Conservation (phyloP, 2,113 vertebrate genomes). For the Paramormyrops kingsleyae region DNA sequence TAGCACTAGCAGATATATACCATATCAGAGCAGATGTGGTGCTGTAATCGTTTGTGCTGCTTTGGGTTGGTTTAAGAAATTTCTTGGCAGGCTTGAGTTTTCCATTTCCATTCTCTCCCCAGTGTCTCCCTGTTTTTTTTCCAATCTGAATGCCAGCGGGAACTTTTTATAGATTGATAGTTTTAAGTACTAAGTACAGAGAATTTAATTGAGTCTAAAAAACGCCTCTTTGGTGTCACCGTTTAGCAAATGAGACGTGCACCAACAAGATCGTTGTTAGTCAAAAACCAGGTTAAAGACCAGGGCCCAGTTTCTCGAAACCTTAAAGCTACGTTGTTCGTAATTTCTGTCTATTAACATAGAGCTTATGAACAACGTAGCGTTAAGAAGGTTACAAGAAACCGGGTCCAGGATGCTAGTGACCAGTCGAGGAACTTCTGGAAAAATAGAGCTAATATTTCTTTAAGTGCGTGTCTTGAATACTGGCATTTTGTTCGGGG, state of each 20-base stretch:
- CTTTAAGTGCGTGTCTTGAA: not conserved
- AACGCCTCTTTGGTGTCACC: not conserved
- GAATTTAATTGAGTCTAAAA: not conserved
- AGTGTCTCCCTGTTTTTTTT: not conserved
- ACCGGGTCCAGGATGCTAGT: not conserved
- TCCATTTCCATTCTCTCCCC: not conserved
- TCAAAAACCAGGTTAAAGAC: not conserved
- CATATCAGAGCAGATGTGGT: not conserved
- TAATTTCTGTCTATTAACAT: too few relatives aligned
- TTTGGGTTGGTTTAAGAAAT: not conserved
- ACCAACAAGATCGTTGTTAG: not conserved
- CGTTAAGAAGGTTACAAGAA: too few relatives aligned
- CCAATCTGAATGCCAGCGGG: not conserved
- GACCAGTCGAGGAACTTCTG: not conserved
- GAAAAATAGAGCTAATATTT: not conserved
- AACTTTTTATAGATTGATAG: slow-evolving; percentile 3
- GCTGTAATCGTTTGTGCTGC: not conserved
- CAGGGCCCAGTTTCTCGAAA: not conserved
- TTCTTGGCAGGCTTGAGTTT: not conserved
- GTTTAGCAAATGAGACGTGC: not conserved
- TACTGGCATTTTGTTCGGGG: not conserved
- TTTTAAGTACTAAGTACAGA: not conserved
- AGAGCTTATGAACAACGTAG: too few relatives aligned
- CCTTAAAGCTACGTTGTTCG: too few relatives aligned
- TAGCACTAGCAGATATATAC: not conserved